Evolutionary conservation across 2,797 vertebrate species (phyloP).

Genomic region (Sternarchorhynchus goeldii): DNA sequence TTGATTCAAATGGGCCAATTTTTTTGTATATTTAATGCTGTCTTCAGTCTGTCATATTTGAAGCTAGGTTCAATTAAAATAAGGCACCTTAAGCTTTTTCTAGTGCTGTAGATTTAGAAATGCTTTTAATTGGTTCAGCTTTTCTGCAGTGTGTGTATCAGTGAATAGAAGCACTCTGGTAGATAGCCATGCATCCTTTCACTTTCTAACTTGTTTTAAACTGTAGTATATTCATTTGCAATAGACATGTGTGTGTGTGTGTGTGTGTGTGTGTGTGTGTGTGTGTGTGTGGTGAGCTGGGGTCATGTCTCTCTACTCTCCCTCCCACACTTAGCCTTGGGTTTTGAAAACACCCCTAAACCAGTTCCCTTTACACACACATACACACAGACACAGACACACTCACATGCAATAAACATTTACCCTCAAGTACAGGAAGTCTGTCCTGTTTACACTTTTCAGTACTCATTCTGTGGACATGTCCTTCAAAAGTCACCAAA

Average conservation of each 20-base stretch:
- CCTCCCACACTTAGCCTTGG: constrained; percentile 52
- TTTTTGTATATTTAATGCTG: background rate
- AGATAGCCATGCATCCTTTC: constrained; percentile 5
- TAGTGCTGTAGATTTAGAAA: background rate
- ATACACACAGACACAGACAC: constrained; percentile 39
- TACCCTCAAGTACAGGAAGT: constrained; percentile 46
- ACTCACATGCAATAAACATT: constrained; percentile 48
- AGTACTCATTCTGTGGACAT: constrained; percentile 18
- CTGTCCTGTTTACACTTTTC: constrained; percentile 42
- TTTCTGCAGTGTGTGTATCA: background rate
- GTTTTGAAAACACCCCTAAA: constrained; percentile 44
- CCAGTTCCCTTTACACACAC: constrained; percentile 34
- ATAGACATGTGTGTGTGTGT: constrained; percentile 32
- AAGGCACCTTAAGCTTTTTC: background rate
- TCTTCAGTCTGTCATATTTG: background rate
- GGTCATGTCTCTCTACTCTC: constrained; percentile 49
- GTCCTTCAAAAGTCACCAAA: constrained; percentile 26
- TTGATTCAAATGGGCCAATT: background rate
- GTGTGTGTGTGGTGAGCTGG: constrained; percentile 44
- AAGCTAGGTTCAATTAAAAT: background rate
- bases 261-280: constrained; percentile 42
- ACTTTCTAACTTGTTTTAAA: constrained; percentile 35
- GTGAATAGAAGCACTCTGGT: background rate
- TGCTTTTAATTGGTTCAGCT: background rate
- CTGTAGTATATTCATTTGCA: constrained; percentile 26